These are phyloP conservation scores for Rhea americana DNA, from an alignment of 2,113 vertebrate species.

Conservation along the genomic window DNA sequence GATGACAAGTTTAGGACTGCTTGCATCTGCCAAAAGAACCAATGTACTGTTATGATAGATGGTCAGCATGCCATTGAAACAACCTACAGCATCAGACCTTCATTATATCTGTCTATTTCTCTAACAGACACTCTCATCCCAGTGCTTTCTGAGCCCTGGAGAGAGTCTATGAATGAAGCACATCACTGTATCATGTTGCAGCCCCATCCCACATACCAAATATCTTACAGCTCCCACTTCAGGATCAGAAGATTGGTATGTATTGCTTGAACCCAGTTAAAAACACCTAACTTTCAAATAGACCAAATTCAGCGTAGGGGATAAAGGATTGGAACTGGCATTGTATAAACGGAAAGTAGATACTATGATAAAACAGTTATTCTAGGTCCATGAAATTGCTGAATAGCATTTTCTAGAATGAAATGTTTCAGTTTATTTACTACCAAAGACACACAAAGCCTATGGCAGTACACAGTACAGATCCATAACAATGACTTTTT, in stretches of 20 bases:
- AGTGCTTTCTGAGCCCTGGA: neutral
- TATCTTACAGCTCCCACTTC: neutral
- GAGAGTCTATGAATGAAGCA: neutral
- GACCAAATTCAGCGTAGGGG: neutral
- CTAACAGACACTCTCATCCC: neutral
- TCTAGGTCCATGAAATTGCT: neutral
- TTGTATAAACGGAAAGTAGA: neutral
- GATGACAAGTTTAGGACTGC: neutral
- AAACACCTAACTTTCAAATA: neutral
- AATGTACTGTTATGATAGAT: neutral
- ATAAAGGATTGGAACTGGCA: neutral
- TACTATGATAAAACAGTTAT: neutral
- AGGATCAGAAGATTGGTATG: no score
- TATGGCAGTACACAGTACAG: neutral
- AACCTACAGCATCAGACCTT: neutral
- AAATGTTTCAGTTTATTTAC: neutral
- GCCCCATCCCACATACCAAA: neutral
- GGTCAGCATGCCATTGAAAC: neutral
- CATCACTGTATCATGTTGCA: neutral
- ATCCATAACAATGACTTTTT: fast-evolving
- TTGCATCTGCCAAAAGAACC: neutral
- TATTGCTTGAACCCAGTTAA: neutral
- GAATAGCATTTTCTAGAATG: neutral
- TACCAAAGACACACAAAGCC: neutral
- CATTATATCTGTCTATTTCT: neutral